phyloP scores from a whole-genome alignment of 2,113 vertebrate genomes.

The Telmatochromis sp. region DNA sequence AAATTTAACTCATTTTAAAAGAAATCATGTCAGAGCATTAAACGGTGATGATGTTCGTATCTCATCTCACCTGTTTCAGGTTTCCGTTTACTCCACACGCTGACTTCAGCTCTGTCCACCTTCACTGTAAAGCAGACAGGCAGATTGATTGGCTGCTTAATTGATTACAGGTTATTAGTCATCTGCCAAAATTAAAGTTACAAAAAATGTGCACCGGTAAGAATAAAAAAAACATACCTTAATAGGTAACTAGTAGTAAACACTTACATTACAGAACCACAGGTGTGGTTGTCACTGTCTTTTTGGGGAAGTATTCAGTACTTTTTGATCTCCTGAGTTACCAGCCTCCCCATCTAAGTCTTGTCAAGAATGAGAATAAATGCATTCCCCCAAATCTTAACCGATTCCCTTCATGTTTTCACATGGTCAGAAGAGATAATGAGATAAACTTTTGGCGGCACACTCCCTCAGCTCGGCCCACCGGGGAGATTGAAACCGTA shows the following conservation, averaged over 20 bases:
- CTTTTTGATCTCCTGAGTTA: not conserved
- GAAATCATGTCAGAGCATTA: not conserved
- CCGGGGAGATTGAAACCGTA: not conserved
- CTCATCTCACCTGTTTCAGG: slow-evolving; percentile 47
- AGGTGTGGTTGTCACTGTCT: not conserved
- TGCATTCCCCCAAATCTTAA: accelerated
- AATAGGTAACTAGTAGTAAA: not conserved
- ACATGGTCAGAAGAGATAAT: not conserved
- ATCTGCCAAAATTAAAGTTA: not conserved
- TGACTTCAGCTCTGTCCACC: slow-evolving; percentile 16
- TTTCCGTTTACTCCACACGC: slow-evolving; percentile 62
- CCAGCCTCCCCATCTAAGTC: not conserved
- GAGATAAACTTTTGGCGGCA: not conserved
- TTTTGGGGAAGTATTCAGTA: not conserved
- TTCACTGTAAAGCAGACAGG: slow-evolving; percentile 44
- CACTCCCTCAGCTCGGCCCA: not conserved
- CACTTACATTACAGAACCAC: accelerated
- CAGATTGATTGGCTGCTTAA: not conserved
- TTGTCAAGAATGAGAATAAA: not conserved
- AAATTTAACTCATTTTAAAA: not conserved
- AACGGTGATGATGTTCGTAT: not conserved
- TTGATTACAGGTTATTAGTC: not conserved
- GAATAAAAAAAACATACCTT: not conserved
- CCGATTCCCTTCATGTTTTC: not conserved
- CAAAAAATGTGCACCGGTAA: not conserved